A percentile compares a stretch with the other conserved stretches of the same genome.
Conservation (phyloP, 2,113 vertebrate genomes). For the Pelmatolapia mariae region DNA sequence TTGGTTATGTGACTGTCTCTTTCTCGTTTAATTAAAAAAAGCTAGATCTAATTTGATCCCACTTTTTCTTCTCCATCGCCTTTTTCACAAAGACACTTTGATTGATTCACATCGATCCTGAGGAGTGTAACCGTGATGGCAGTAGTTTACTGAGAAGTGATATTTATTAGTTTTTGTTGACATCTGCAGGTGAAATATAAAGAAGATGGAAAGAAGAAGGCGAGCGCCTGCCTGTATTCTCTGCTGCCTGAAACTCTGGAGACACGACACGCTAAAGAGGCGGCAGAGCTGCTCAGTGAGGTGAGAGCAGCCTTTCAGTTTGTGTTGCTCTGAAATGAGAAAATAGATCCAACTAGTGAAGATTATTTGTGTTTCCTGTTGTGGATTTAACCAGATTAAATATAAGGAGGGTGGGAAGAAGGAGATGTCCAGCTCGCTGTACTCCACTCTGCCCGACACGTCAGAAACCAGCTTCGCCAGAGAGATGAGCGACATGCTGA, state of each 20-base stretch:
- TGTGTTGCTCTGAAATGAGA: not conserved
- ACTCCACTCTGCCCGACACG: slow-evolving; percentile 80
- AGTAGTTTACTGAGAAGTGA: not conserved
- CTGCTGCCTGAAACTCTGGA: slow-evolving; percentile 51
- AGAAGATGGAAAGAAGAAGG: slow-evolving; percentile 56
- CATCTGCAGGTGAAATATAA: slow-evolving; percentile 80
- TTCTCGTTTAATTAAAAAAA: not conserved
- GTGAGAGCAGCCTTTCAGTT: rapidly evolving
- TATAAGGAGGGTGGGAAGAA: slow-evolving; percentile 79
- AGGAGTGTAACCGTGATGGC: rapidly evolving
- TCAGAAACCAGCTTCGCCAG: slow-evolving; percentile 80
- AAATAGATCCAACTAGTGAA: not conserved
- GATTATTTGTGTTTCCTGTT: rapidly evolving
- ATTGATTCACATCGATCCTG: rapidly evolving
- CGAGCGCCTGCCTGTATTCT: slow-evolving; percentile 28
- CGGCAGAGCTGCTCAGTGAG: slow-evolving; percentile 48
- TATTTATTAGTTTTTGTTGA: rapidly evolving
- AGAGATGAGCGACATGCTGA: slow-evolving; percentile 55
- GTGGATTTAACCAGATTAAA: slow-evolving; percentile 64
- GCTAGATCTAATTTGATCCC: not conserved
- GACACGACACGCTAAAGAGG: slow-evolving; percentile 51
- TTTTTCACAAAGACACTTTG: not conserved
- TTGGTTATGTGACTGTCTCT: rapidly evolving
- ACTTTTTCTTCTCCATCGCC: not conserved
- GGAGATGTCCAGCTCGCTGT: slow-evolving; percentile 73